Evolutionary conservation across 2,888 invertebrate genomes (phyloP), one percentile per base, ranked within the genome.

Genomic region (Clostera curtula): DNA sequence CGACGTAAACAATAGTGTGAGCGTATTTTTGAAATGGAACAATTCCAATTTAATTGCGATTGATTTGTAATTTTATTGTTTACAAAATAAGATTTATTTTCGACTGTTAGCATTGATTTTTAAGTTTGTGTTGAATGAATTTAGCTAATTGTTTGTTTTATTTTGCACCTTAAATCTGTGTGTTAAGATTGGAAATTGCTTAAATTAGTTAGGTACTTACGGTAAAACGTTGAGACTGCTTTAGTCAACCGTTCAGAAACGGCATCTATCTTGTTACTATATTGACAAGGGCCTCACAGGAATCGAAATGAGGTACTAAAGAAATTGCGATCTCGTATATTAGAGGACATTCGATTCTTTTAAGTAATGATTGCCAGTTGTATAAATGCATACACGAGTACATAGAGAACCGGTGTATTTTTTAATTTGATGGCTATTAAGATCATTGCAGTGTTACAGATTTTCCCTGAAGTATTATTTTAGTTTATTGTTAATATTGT

Each of bases 291-390:
- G 53, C 57, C 50, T 58, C 58, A 55, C 56, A 46, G 35, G 68
- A 65, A 67, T 68, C 42, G 49, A 41, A 70, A 68, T 67, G 66
- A 64, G 62, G 60, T 67, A 68, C 68, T 71, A 69, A 70, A 72
- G 71, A 67, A 71, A 72, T 72, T 68, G 67, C 61, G 46, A 50
- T 52, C 54, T 61, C n/a, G 58, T 68, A 53, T 64, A 63, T 51
- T n/a, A n/a, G n/a, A n/a, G n/a, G n/a, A n/a, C n/a, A n/a, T n/a
- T n/a, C n/a, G n/a, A n/a, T n/a, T n/a, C n/a, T n/a, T n/a, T n/a
- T n/a, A n/a, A n/a, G n/a, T n/a, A n/a, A n/a, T n/a, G n/a, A n/a
- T n/a, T n/a, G n/a, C n/a, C n/a, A n/a, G n/a, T n/a, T n/a, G n/a
- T n/a, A n/a, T n/a, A n/a, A n/a, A n/a, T n/a, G n/a, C n/a, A n/a